Base-by-base conservation (phyloP, 1,140 invertebrate species). In the Drusus annulatus region DNA sequence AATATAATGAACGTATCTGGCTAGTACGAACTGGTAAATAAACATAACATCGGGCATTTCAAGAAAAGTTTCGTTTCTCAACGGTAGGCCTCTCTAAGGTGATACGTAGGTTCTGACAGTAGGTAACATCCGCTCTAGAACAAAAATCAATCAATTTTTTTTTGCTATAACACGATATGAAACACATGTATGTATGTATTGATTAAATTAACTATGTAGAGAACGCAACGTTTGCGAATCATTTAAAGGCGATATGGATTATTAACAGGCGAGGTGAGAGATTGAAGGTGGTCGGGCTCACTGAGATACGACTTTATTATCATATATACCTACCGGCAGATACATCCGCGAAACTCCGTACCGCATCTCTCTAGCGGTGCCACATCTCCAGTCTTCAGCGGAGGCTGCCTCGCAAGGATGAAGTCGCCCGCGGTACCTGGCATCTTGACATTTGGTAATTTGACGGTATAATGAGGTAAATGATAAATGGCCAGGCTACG, bases 211-310 rank as follows among this genome's bases (percentile, higher is more conserved):
- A 45, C 1, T 13, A 45, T 13, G 36, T 45, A 45, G 36, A 45
- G 36, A 45, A 45, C 36, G 36, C 13, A 45, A 45, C 1, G 7
- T 45, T 45, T 10, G 36, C 17, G 19, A 60, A 60, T 60, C 25
- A 62, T 60, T 36, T 58, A 76, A 45, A 45, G 54, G 54, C 19
- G 45, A 62, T 76, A 76, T 76, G 28, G 28, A 76, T 60, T 76
- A 60, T 45, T 45, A 76, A 60, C 17, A 58, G 56, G 1, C 56
- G 17, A 76, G 56, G 74, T 76, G 54, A 76, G 31, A 76, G 28
- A 76, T 76, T 76, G 28, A 76, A 76, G 74, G 52, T 62, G 36
- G 54, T 15, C 74, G 7, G 56, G 52, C 15, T 65, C 28, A 15
- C 17, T 23, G 7, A 60, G 56, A 60, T 15, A 60, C 7, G 7